Conservation (phyloP, 2,113 vertebrate genomes). For the Pituophis catenifer region DNA sequence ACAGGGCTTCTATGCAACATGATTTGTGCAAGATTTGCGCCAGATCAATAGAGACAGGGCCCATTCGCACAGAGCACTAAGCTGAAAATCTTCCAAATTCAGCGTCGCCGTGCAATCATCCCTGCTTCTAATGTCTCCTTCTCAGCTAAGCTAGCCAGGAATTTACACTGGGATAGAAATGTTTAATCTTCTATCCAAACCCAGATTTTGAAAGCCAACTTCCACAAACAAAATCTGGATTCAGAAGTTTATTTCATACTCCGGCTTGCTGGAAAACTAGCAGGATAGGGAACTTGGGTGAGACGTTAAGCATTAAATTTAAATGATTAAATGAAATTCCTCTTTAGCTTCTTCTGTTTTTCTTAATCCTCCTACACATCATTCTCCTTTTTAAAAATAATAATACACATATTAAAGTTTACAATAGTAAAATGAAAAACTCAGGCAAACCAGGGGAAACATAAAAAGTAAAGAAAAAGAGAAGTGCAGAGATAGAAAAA, state of each 20-base stretch:
- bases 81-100: background rate
- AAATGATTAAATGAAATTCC: background rate
- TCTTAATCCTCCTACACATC: background rate
- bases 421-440: too few relatives aligned
- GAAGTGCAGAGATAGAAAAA: too few relatives aligned
- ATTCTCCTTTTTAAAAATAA: too few relatives aligned
- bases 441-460: too few relatives aligned
- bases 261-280: background rate
- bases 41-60: background rate
- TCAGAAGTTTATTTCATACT: background rate
- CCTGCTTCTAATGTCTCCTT: background rate
- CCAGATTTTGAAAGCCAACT: background rate
- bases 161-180: background rate
- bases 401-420: too few relatives aligned
- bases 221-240: background rate
- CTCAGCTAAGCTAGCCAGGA: background rate
- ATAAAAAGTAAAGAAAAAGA: too few relatives aligned
- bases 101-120: background rate
- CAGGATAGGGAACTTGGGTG: background rate
- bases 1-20: background rate
- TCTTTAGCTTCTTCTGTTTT: background rate
- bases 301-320: background rate
- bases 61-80: background rate
- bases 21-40: background rate
- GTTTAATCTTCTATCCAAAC: background rate